Base-by-base conservation (phyloP, 2,113 vertebrate genomes). In the Melanocharis versteri region DNA sequence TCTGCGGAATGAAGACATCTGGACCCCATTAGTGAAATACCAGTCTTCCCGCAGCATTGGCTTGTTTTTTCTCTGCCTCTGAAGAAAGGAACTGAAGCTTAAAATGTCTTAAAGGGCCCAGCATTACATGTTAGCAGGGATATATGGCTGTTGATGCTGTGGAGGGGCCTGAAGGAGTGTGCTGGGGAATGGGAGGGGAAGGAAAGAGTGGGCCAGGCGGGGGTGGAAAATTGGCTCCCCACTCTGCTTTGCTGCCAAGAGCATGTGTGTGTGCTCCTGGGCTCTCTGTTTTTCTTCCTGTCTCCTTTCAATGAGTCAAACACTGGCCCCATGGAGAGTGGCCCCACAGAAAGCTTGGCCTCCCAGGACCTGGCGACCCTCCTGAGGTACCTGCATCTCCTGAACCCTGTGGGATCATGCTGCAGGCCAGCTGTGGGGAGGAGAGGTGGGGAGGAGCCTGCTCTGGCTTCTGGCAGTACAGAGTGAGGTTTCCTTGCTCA, bases 1-100 rank as follows among this genome's bases (percentile, higher is more conserved):
- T 27, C 92, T 89, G 79, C 0, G 3, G 76, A 92, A 66, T 47
- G 71, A 66, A 84, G 91, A 96, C 97, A 97, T 97, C 97, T 97
- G 97, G 97, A 96, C 90, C 93, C 87, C 92, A 96, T 97, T 97
- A 97, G 93, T 80, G 84, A 96, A 94, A 96, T 97, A 96, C 95
- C 93, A 96, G 87, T 69, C 93, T 92, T 92, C 93, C 95, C 27
- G 24, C 96, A 96, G 92, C 7, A 30, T 81, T 92, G 78, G 68
- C 73, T 96, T 92, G 91, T 94, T 91, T 96, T 96, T 65, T 68
- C 72, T 84, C 54, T 83, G 90, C 79, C 42, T 77, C 85, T 77
- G 90, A 95, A 96, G 91, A 95, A 83, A 95, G 58, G 93, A 96
- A 80, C 75, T 80, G 92, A 89, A 91, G 95, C 94, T 95, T 70